Conservation (phyloP, 2,113 vertebrate genomes). For the Psittacara wagleri region DNA sequence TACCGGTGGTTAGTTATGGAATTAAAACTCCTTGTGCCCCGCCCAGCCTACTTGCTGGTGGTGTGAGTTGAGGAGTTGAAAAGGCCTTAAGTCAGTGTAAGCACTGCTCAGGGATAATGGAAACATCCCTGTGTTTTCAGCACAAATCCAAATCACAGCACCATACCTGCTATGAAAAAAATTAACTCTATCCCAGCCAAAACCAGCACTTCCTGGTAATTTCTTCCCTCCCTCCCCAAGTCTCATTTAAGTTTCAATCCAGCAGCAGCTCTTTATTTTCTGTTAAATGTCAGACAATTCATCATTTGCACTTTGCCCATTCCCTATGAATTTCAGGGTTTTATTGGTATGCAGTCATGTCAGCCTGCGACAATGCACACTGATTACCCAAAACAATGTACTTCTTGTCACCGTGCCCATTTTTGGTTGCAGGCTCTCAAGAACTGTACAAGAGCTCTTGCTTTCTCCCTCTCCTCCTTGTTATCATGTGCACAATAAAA, state of each 20-base stretch:
- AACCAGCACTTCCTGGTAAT: not conserved
- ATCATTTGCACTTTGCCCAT: not conserved
- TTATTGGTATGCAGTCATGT: not conserved
- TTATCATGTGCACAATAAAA: not conserved
- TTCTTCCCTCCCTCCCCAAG: not conserved
- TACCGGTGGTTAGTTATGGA: not conserved
- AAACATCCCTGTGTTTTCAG: not conserved
- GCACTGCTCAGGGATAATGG: too few species aligned
- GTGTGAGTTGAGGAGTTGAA: not conserved
- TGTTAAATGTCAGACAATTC: not conserved
- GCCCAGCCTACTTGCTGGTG: not conserved
- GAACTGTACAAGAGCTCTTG: not conserved
- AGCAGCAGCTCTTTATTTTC: not conserved
- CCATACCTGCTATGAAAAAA: not conserved
- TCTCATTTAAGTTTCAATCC: not conserved
- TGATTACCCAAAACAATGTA: not conserved
- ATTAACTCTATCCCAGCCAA: not conserved
- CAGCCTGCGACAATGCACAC: not conserved
- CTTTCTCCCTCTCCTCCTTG: not conserved
- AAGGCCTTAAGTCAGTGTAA: not conserved
- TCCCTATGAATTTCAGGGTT: not conserved
- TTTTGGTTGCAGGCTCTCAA: not conserved
- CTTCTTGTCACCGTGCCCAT: not conserved
- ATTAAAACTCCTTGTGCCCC: not conserved
- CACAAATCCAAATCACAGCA: not conserved